Evolutionary conservation across 2,113 vertebrate species (phyloP).

Genomic region (Monopterus albus): DNA sequence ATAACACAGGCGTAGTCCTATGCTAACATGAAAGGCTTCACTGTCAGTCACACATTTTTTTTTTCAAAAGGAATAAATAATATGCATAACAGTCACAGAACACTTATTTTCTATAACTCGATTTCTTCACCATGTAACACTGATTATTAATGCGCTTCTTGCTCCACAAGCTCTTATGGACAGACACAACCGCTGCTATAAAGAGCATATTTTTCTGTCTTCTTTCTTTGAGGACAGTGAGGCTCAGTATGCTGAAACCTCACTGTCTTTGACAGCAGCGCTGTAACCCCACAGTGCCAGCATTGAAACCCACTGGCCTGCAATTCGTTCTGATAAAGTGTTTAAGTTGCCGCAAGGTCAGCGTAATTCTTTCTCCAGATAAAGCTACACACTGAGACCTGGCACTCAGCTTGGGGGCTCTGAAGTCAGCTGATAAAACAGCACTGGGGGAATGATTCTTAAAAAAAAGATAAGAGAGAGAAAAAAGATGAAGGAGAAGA

Average conservation of each 20-base stretch:
- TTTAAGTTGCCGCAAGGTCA: conserved; percentile 77
- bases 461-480: conserved; percentile 60
- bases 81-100: conserved; percentile 18
- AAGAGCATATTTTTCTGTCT: background rate
- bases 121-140: conserved; percentile 21
- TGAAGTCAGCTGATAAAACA: conserved; percentile 74
- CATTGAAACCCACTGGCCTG: conserved; percentile 29
- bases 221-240: conserved; percentile 14
- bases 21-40: conserved; percentile 28
- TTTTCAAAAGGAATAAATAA: conserved; percentile 42
- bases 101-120: conserved; percentile 2
- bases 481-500: conserved; percentile 23
- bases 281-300: conserved; percentile 24
- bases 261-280: conserved; percentile 21
- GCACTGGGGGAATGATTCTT: conserved; percentile 50
- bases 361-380: conserved; percentile 72
- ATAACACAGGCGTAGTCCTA: conserved; percentile 16
- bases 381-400: conserved; percentile 64
- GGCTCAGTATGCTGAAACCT: conserved; percentile 25
- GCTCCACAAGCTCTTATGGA: background rate
- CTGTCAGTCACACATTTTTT: conserved; percentile 12
- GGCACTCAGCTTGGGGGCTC: conserved; percentile 56
- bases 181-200: background rate
- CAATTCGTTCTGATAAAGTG: conserved; percentile 70
- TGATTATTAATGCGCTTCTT: conserved; percentile 28